Base-by-base conservation (phyloP, 2,888 invertebrate genomes). In the Marronus borbonicus region DNA sequence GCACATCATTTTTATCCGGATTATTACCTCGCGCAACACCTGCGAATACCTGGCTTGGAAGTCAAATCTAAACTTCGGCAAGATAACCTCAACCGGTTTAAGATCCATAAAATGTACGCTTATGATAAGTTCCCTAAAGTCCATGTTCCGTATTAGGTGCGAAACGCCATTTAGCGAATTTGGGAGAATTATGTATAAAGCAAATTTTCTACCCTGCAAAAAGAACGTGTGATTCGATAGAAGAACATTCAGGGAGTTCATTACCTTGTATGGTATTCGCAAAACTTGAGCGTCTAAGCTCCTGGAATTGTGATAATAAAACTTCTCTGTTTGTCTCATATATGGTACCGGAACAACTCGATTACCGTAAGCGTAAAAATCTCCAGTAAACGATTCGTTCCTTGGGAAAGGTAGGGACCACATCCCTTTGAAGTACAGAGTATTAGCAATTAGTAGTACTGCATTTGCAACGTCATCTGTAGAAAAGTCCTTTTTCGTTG, bases 361-460 rank as follows among this genome's bases (percentile, higher is more conserved):
- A 0, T 88, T 87, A 0, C 90, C 88, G 0, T 90, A 88, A 4
- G 91, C 86, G 84, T 92, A 91, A 88, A 97, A 97, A 5, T 88
- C 87, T 0, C 90, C 91, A 0, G 86, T 81, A 76, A 87, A 89
- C 0, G 95, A 95, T 0, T 89, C 88, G 78, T 92, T 92, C 20
- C 90, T 90, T 0, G 91, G 89, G 85, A 96, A 96, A 83, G 92
- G 92, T 80, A 92, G 90, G 0, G 91, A 89, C 97, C 97, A 97
- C 0, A 91, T 89, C 0, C 96, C 96, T 86, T 95, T 94, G 90
- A 96, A 96, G 88, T 93, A 96, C 44, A 97, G 88, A 0, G 94
- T 93, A 87, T 95, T 96, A 44, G 94, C 89, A 58, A 96, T 87
- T 62, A 96, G 83, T 86, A 96, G 90, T 2, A 93, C 90, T 24